A percentile compares a stretch with the other conserved stretches of the same genome.
These are phyloP conservation scores for Simalia tracyae DNA, from an alignment of 2,797 vertebrate species.

Conservation along the genomic window DNA sequence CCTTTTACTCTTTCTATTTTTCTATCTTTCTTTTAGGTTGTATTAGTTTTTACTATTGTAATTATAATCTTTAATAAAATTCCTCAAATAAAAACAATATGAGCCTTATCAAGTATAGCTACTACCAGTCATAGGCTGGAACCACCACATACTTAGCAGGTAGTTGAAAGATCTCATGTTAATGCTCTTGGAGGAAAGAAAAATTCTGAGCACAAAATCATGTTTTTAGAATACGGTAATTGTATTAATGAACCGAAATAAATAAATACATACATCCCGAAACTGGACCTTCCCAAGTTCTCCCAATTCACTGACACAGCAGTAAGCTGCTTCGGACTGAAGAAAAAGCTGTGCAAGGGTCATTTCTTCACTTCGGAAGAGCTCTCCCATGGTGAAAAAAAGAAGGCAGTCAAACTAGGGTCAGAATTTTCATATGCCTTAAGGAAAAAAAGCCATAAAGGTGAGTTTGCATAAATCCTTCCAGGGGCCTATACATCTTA, in stretches of 20 bases:
- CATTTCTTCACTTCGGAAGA: conserved; percentile 97
- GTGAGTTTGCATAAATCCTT: conserved; percentile 7
- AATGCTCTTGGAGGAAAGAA: background rate
- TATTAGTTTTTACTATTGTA: background rate
- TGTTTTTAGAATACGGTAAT: background rate
- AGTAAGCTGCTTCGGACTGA: conserved; percentile 94
- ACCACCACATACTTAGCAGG: background rate
- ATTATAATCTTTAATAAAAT: background rate
- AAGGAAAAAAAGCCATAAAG: conserved; percentile 25
- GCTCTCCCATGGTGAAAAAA: conserved; percentile 85
- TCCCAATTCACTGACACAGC: conserved; percentile 96
- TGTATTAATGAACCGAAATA: background rate
- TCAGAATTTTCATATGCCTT: conserved; percentile 43
- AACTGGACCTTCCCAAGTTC: conserved; percentile 98
- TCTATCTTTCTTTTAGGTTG: background rate
- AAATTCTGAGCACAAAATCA: background rate
- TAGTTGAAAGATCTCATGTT: background rate
- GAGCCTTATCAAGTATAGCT: background rate
- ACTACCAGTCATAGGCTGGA: background rate
- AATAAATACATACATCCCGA: conserved; percentile 87
- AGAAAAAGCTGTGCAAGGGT: conserved; percentile 95
- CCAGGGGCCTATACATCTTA: background rate
- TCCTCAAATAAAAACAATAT: background rate
- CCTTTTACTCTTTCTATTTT: background rate
- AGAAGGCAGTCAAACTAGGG: background rate